phyloP scores from a whole-genome alignment of 92 coral and sea anemone genomes.

The Zoanthus gigantus region DNA sequence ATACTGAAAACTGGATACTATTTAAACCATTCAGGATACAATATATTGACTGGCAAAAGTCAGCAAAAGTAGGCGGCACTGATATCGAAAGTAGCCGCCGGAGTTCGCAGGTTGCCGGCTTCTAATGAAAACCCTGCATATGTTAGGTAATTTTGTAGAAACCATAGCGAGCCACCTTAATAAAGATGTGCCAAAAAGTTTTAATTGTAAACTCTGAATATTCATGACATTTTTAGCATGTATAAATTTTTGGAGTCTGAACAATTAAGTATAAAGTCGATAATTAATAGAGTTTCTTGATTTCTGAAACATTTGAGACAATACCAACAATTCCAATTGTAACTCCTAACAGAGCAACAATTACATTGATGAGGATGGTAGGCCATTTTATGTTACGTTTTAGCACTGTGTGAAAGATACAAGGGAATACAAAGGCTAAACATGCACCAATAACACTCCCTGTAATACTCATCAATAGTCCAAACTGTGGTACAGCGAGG shows the following conservation, averaged over 20 bases:
- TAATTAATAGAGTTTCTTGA: neutral
- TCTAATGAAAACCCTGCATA: too few species aligned
- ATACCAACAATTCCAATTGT: constrained; percentile 72
- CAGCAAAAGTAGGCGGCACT: too few species aligned
- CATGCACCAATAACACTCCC: constrained; percentile 87
- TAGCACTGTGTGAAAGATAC: constrained; percentile 75
- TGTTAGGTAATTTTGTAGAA: too few species aligned
- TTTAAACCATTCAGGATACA: too few species aligned
- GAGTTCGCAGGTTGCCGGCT: too few species aligned
- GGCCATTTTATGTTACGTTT: constrained; percentile 74
- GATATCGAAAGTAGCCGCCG: too few species aligned
- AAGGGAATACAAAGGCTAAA: constrained; percentile 78
- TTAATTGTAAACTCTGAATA: too few species aligned
- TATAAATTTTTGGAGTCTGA: neutral
- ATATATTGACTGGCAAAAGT: too few species aligned
- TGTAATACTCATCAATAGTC: constrained; percentile 78
- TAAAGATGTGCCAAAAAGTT: too few species aligned
- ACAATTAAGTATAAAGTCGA: neutral
- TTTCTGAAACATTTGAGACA: constrained; percentile 37
- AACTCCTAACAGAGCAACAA: constrained; percentile 68
- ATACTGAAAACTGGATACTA: too few species aligned
- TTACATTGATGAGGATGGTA: constrained; percentile 51
- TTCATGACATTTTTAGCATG: neutral
- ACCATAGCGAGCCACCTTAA: too few species aligned
- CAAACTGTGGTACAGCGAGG: constrained; percentile 85